phyloP scores from a whole-genome alignment of 2,797 vertebrate genomes.

The Rhinichthys osculus region DNA sequence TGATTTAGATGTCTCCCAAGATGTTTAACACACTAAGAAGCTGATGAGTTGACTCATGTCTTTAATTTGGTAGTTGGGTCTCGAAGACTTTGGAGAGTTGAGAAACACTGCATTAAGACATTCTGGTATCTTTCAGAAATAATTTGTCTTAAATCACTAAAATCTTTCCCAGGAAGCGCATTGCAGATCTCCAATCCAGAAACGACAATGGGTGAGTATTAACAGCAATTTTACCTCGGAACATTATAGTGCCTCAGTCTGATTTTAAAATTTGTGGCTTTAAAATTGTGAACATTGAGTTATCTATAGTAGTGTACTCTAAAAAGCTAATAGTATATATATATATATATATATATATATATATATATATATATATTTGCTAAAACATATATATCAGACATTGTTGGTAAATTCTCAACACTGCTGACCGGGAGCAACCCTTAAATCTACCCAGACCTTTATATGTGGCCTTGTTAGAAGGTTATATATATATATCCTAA shows the following conservation, averaged over 20 bases:
- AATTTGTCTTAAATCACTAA: neutral
- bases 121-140: neutral
- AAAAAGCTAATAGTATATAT: neutral
- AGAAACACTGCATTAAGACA: neutral
- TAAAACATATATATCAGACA: too few relatives aligned
- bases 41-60: neutral
- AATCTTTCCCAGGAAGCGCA: conserved; percentile 63
- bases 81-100: neutral
- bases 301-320: neutral
- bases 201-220: conserved; percentile 66
- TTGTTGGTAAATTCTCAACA: too few relatives aligned
- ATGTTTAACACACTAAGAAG: neutral
- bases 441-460: too few relatives aligned
- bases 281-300: too few relatives aligned
- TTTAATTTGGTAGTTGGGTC: neutral
- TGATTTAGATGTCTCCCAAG: neutral
- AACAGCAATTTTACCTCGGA: neutral
- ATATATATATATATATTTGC: too few relatives aligned
- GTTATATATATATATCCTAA: too few relatives aligned
- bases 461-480: too few relatives aligned
- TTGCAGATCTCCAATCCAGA: conserved; percentile 67
- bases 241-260: neutral
- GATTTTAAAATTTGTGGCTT: too few relatives aligned
- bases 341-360: too few relatives aligned
- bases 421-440: too few relatives aligned